Conservation (phyloP, 2,888 invertebrate genomes). For the Diarsia mendica region DNA sequence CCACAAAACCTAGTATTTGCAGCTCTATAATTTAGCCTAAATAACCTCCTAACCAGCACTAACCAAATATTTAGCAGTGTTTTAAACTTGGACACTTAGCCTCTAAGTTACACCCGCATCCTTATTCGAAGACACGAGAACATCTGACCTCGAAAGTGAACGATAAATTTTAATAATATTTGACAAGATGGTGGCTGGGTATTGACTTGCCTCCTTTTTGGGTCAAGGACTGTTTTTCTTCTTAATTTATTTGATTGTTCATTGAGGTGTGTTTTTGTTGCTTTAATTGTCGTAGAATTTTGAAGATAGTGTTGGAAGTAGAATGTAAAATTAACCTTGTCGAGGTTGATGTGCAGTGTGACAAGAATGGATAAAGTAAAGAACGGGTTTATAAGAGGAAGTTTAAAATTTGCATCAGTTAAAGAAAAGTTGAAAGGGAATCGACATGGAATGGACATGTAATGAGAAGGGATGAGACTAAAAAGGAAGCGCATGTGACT, state of each 20-base stretch:
- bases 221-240: constrained; percentile 24
- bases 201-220: constrained; percentile 1
- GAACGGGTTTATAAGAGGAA: too few relatives aligned
- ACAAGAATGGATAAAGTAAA: too few relatives aligned
- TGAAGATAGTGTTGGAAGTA: not conserved
- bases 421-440: too few relatives aligned
- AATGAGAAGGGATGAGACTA: too few relatives aligned
- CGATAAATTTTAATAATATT: constrained; percentile 42
- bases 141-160: constrained; percentile 12
- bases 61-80: constrained; percentile 60
- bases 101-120: constrained; percentile 41
- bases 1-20: constrained; percentile 10
- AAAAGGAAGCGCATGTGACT: too few relatives aligned
- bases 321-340: not conserved
- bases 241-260: constrained; percentile 31
- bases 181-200: constrained; percentile 19
- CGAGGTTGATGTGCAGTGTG: too few relatives aligned
- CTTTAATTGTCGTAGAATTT: not conserved
- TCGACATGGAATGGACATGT: too few relatives aligned
- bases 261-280: constrained; percentile 17
- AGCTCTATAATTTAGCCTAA: constrained; percentile 20
- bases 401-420: too few relatives aligned
- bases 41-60: constrained; percentile 23
- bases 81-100: constrained; percentile 57
- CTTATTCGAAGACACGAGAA: constrained; percentile 53